Base-by-base conservation (phyloP, 2,888 invertebrate genomes). In the Cryptus armator region DNA sequence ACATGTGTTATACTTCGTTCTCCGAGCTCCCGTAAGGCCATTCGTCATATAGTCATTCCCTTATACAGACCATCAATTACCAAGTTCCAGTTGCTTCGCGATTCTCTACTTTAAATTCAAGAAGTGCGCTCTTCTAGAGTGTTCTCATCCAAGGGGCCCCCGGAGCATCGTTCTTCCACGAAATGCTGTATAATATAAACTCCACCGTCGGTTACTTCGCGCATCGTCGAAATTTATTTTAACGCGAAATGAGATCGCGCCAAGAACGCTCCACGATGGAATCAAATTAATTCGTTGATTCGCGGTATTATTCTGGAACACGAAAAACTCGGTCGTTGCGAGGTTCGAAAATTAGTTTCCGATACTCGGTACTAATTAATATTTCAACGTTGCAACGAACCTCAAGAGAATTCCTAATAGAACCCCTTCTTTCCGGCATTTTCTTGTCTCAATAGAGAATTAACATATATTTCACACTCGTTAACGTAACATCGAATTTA, bases 41-140 rank as follows among this genome's bases (percentile, higher is more conserved):
- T 51, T 77, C 82, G 68, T 83, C 64, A 56, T 71, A 78, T 16
- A 46, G 48, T 75, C 32, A 76, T 75, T 84, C 19, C 46, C 62
- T 66, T 51, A 78, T 79, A 76, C 32, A n/a, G 43, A 19, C 53
- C 81, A 76, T 72, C 43, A 79, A 85, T 86, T 83, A 86, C 70
- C 79, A 59, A 78, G 77, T 81, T 74, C 44, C 71, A 76, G 71
- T 84, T 84, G 59, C 62, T 72, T 66, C 66, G 44, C 16, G 67
- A 64, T 66, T 66, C 44, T 46, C 66, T 56, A 64, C 78, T 87
- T 87, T 68, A 86, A 83, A 87, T 85, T 87, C 86, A 86, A 79
- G 51, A 64, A 80, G 84, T 78, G 76, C 67, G 62, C 71, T 29
- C 72, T 44, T 56, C 59, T 32, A 3, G 62, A 53, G 66, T 51